phyloP scores from a whole-genome alignment of 2,797 vertebrate genomes.

The Oreochromis mossambicus region DNA sequence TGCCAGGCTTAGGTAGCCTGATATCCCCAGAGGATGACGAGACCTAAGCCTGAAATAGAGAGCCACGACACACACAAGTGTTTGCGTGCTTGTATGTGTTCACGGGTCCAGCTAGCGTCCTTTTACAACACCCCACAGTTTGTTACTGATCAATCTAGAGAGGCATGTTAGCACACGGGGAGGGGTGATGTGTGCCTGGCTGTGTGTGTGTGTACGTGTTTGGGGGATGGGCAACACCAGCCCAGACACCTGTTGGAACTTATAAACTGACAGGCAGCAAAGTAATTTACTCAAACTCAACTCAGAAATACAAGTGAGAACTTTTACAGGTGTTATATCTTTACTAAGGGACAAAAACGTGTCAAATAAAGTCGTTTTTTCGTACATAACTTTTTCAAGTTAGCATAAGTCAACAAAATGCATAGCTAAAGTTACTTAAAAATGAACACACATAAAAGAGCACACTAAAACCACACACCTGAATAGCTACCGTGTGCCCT shows the following conservation, averaged over 20 bases:
- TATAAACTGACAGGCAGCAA: slow-evolving; percentile 49
- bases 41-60: slow-evolving; percentile 46
- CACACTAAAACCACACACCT: neutral
- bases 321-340: neutral
- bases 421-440: neutral
- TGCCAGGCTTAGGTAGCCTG: slow-evolving; percentile 43
- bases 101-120: neutral
- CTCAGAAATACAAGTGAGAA: neutral
- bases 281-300: neutral
- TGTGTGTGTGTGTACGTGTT: slow-evolving; percentile 6
- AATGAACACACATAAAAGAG: neutral
- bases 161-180: slow-evolving; percentile 44
- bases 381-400: neutral
- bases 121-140: neutral
- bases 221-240: slow-evolving; percentile 48
- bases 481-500: neutral
- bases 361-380: neutral
- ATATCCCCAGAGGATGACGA: slow-evolving; percentile 25
- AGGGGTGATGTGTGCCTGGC: neutral
- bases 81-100: neutral
- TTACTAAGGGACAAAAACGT: too few relatives aligned
- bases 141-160: slow-evolving; percentile 51
- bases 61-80: neutral
- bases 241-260: slow-evolving; percentile 73
- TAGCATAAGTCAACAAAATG: neutral